Base-by-base conservation (phyloP, 2,113 vertebrate species). In the Nycticebus coucang region DNA sequence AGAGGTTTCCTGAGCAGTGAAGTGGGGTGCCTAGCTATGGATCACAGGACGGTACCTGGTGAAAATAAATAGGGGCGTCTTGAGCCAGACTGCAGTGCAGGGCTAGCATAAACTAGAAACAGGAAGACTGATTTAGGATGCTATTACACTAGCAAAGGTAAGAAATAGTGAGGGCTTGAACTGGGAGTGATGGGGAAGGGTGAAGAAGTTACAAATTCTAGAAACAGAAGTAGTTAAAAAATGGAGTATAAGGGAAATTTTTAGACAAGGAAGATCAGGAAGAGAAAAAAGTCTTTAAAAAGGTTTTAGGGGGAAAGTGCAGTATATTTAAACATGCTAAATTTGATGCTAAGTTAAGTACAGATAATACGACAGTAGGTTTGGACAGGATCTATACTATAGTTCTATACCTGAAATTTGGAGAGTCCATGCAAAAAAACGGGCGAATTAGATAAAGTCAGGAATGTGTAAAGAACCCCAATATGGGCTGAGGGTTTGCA, bases 31-130 rank as follows among this genome's bases (percentile, higher is more conserved):
- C 9, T 37, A 69, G 28, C 41, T 59, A 1, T 18, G 1, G 53
- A 37, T 10, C 28, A 0, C 3, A 33, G 79, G 9, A 28, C 4
- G 45, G 41, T 7, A 28, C 12, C 8, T 14, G 18, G 37, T 2
- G 17, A 19, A 24, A 35, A 13, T 1, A 74, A 68, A 41, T 4
- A 11, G 13, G 60, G 68, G 6, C 22, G 22, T 69, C 1, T 14
- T 3, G 2, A 64, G 37, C 45, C 86, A 57, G 10, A 55, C 14
- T 6, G 22, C 2, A 4, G 17, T 13, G 45, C 12, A 72, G 60
- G 17, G 30, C 71, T 30, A 8, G 10, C 72, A 72, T 69, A 30
- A 87, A 72, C 6, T 10, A 69, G 87, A 87, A 33, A n/a, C 21
- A 57, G 9, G 41, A 22, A 57, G 50, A 57, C 24, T 50, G 69